Conservation (phyloP, 2,113 vertebrate species). For the Nerophis ophidion region DNA sequence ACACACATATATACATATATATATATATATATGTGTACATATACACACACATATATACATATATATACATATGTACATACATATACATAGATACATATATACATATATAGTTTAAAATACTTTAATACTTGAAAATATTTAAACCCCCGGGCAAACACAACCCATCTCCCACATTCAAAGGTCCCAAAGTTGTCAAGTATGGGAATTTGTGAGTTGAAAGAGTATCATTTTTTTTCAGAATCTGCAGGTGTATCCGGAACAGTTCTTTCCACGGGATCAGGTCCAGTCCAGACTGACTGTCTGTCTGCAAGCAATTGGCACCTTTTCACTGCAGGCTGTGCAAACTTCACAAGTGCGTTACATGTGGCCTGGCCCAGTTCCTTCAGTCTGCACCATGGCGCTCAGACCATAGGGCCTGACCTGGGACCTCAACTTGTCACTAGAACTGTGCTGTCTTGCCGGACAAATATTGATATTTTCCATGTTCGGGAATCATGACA, state of each 20-base stretch:
- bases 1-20: too few species aligned
- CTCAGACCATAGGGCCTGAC: background rate
- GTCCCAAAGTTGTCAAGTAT: too few species aligned
- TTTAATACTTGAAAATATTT: too few species aligned
- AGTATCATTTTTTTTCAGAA: constrained; percentile 7
- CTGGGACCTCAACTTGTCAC: background rate
- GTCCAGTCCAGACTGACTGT: constrained; percentile 37
- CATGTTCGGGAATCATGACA: constrained; percentile 9
- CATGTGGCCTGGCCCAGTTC: constrained; percentile 31
- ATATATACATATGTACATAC: too few species aligned
- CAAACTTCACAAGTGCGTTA: constrained; percentile 42
- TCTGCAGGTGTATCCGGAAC: constrained; percentile 3
- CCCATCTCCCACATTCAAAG: too few species aligned
- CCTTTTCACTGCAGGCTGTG: constrained; percentile 47
- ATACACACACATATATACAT: too few species aligned
- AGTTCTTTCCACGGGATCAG: constrained; percentile 8
- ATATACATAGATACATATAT: too few species aligned
- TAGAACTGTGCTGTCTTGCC: constrained; percentile 36
- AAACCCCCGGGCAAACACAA: too few species aligned
- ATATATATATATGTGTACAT: too few species aligned
- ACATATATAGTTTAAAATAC: too few species aligned
- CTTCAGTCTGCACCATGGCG: constrained; percentile 38
- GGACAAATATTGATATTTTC: constrained; percentile 14
- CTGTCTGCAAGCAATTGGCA: constrained; percentile 54
- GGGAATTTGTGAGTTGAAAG: background rate